Percentiles rank a stretch among this genome's conserved stretches.
Evolutionary conservation across 2,888 invertebrate species (phyloP).

Genomic region (Epicampocera succincta): DNA sequence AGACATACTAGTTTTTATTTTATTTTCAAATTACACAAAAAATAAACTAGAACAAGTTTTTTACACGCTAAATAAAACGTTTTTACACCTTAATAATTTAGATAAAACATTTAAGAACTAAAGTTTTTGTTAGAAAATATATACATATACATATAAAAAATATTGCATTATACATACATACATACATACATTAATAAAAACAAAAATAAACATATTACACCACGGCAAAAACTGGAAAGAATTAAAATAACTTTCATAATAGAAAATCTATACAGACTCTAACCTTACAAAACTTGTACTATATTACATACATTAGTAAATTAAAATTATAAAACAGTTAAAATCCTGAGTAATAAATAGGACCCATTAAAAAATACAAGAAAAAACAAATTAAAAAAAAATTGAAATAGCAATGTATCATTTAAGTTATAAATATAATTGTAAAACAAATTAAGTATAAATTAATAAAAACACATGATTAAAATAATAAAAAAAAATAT

Average conservation of each 20-base stretch:
- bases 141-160: conserved; percentile 23
- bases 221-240: conserved; percentile 33
- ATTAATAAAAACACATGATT: conserved; percentile 23
- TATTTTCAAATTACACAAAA: conserved; percentile 23
- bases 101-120: conserved; percentile 38
- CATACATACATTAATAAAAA: conserved; percentile 26
- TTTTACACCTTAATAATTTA: conserved; percentile 68
- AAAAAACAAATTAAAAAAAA: conserved; percentile 50
- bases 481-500: conserved; percentile 20
- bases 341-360: conserved; percentile 62
- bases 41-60: conserved; percentile 25
- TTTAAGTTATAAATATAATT: conserved; percentile 67
- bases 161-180: conserved; percentile 49
- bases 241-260: conserved; percentile 42
- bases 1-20: neutral
- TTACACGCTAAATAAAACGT: conserved; percentile 65
- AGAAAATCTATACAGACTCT: conserved; percentile 41
- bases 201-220: conserved; percentile 21
- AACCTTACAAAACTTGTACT: conserved; percentile 56
- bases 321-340: conserved; percentile 34
- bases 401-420: conserved; percentile 70
- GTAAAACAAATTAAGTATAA: conserved; percentile 54
- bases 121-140: conserved; percentile 71
- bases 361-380: conserved; percentile 39
- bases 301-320: conserved; percentile 46